A percentile compares a stretch with the other conserved stretches of the same genome.
These are phyloP conservation scores for Platysteira castanea DNA, from an alignment of 2,113 vertebrate genomes.

Conservation along the genomic window DNA sequence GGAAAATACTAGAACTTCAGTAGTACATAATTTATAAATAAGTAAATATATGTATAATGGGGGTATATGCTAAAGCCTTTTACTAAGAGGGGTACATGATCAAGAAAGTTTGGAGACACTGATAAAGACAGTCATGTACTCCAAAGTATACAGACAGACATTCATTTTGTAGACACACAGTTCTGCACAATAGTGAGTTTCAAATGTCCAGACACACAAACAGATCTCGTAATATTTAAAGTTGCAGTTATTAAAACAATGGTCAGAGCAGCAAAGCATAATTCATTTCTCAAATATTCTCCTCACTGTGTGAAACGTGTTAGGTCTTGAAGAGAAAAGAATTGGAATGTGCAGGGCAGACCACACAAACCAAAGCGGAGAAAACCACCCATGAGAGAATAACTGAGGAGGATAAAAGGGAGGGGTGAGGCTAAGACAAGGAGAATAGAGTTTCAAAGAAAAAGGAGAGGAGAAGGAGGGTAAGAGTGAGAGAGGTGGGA, in stretches of 20 bases:
- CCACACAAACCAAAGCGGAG: constrained; percentile 50
- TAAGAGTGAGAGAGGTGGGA: constrained; percentile 10
- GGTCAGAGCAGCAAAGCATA: constrained; percentile 10
- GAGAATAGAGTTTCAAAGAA: constrained; percentile 37
- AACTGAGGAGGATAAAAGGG: constrained; percentile 30
- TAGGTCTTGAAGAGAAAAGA: constrained; percentile 62
- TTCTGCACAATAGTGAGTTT: not conserved
- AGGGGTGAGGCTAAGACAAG: constrained; percentile 18
- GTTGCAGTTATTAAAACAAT: constrained; percentile 28
- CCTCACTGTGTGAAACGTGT: constrained; percentile 48
- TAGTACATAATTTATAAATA: not conserved
- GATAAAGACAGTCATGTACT: not conserved
- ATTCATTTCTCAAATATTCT: constrained; percentile 30
- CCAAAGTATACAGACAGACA: not conserved
- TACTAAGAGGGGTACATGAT: rapidly evolving
- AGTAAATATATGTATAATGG: rapidly evolving
- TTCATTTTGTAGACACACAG: not conserved
- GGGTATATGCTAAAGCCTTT: not conserved
- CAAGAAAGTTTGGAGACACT: not conserved
- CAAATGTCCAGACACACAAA: not conserved
- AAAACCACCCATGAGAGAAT: constrained; percentile 50
- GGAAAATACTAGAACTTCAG: not conserved
- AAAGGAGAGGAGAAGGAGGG: not conserved
- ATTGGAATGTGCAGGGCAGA: constrained; percentile 60
- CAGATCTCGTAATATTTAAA: not conserved